These are phyloP conservation scores for Dipodomys ordii DNA, from an alignment of 2,113 vertebrate species.

Conservation along the genomic window DNA sequence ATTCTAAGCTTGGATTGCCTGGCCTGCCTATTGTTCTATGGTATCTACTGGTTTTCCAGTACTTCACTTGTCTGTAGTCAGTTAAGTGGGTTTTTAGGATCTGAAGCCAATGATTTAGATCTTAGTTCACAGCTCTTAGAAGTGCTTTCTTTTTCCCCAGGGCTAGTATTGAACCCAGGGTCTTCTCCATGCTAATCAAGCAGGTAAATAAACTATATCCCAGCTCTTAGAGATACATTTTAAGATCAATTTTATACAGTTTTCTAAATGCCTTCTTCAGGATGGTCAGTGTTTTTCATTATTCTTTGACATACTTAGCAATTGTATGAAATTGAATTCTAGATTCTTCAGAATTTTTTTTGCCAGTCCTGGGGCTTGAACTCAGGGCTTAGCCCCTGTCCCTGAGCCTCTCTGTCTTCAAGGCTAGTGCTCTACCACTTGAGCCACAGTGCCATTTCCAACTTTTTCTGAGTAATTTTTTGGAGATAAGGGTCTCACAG, in stretches of 20 bases:
- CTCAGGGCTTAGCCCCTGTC: too few species aligned
- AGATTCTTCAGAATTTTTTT: background rate
- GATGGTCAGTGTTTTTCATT: background rate
- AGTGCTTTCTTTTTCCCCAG: background rate
- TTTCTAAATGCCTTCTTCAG: slow-evolving; percentile 43
- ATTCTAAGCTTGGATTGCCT: background rate
- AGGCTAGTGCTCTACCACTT: too few species aligned
- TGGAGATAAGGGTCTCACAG: too few species aligned
- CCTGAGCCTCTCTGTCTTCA: too few species aligned
- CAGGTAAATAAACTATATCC: background rate
- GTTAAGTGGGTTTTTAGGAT: background rate
- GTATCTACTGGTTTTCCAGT: background rate
- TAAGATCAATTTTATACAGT: background rate
- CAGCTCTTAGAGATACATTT: background rate
- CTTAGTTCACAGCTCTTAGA: background rate
- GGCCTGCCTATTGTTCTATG: background rate
- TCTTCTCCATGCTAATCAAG: background rate
- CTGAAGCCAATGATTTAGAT: background rate
- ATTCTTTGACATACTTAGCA: background rate
- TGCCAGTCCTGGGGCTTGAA: too few species aligned
- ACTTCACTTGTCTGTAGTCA: background rate
- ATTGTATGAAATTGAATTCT: background rate
- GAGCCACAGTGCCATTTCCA: too few species aligned
- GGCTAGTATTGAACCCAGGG: background rate
- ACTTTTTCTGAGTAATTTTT: too few species aligned